Evolutionary conservation across 2,888 invertebrate genomes (phyloP), one percentile per base, ranked within the genome.

Genomic region (Polia nebulosa): DNA sequence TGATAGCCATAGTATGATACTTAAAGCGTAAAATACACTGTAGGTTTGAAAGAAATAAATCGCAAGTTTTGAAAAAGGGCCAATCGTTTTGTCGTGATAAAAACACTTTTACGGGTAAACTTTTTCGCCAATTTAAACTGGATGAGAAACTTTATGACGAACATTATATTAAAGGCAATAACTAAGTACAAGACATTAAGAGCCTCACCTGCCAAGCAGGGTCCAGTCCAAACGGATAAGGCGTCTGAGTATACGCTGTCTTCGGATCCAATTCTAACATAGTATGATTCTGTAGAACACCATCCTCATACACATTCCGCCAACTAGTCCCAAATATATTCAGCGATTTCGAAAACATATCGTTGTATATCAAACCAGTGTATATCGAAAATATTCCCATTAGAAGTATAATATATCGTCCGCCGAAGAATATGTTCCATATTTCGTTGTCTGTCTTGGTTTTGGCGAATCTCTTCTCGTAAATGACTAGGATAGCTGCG

Each of bases 381-480:
- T 97, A 97, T 57, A 97, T 96, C 5, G 97, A 97, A 90, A 97
- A 97, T 72, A 97, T 85, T 27, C 97, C 97, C 97, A 97, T 97
- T 56, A 97, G 90, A 52, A 97, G 92, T 78, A 97, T 97, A 55
- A 98, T 97, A 88, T 97, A 98, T 25, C 97, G 96, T 8, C 97
- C 97, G 17, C 96, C 96, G 85, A 97, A 97, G 92, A 97, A 97
- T 62, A 97, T 97, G 85, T 96, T 96, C 96, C 97, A 97, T 66
- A 97, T 97, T 96, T 97, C 96, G 84, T 96, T 96, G 87, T 94
- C 95, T 8, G 92, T 91, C 82, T 96, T 96, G 47, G 90, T 90
- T 81, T 95, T 94, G 20, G 91, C 75, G 53, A 97, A 92, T 71
- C 91, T 95, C 80, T 97, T 97, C 88, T 97, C 97, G 80, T 92